Base-by-base conservation (phyloP, 2,888 invertebrate genomes). In the Lathronympha strigana region DNA sequence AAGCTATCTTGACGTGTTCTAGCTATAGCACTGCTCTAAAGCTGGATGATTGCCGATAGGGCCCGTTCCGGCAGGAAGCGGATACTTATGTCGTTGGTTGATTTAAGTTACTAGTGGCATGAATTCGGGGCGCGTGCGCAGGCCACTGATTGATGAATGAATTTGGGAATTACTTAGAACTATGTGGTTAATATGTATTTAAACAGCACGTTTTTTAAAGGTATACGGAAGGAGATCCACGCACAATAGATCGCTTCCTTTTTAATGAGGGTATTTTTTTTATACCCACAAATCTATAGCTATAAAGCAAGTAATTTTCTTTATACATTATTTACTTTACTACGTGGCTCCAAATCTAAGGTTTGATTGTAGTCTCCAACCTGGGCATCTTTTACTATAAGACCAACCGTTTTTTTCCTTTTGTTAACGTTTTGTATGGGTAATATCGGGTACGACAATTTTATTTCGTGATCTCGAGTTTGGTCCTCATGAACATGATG, bases 81-180 rank as follows among this genome's bases (percentile, higher is more conserved):
- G 64, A 60, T 66, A 66, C 64, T 64, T 58, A 53, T 66, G 64
- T 66, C 64, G 47, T 54, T 60, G 45, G 60, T 53, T 66, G 64
- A 66, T 66, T 66, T 60, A 63, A 66, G 63, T 50, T 58, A 33
- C 43, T 33, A 58, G 58, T 51, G 57, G 51, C 64, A 64, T 58
- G 51, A 49, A 66, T 66, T 66, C 64, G 47, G 57, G 28, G 60
- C 64, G 60, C 64, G 64, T 66, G 64, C 64, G 60, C 64, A 51
- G 51, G 51, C 43, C 31, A 57, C n/a, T 45, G 57, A 62, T 61
- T 47, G 62, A 55, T 47, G 62, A 43, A 51, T 63, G 62, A 63
- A 19, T 54, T 25, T 33, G 36, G 36, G 28, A 54, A 45, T 49
- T 45, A 25, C 47, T 47, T 47, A 38, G 55, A 47, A 21, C 53